Conservation (phyloP, 2,888 invertebrate species). For the Chydorus sphaericus region DNA sequence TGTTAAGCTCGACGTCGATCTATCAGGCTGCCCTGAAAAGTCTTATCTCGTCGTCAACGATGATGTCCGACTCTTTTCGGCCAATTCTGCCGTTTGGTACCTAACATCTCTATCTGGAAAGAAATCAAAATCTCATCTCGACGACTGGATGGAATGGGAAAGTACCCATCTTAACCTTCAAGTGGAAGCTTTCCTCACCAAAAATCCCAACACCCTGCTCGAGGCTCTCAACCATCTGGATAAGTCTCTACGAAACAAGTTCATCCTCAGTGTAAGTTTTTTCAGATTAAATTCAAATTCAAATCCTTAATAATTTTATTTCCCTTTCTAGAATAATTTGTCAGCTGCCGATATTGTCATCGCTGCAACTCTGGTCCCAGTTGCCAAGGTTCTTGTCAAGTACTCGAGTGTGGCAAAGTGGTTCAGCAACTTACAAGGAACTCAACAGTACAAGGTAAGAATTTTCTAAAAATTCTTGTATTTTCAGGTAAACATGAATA, state of each 20-base stretch:
- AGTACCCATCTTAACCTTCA: conserved; percentile 30
- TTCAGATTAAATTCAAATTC: neutral
- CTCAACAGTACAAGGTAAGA: conserved; percentile 18
- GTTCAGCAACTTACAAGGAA: conserved; percentile 29
- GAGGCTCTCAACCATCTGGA: neutral
- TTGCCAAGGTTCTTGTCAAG: conserved; percentile 39
- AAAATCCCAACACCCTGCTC: neutral
- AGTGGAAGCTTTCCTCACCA: neutral
- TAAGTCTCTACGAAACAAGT: conserved; percentile 1
- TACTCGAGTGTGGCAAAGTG: conserved; percentile 42
- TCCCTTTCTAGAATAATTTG: conserved; percentile 36
- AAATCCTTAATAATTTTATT: conserved; percentile 16
- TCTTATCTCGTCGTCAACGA: neutral
- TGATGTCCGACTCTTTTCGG: conserved; percentile 41
- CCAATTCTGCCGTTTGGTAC: conserved; percentile 52
- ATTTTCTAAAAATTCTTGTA: neutral
- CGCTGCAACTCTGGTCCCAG: conserved; percentile 52
- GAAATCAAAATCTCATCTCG: conserved; percentile 22
- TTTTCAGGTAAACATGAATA: neutral
- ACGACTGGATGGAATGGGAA: conserved; percentile 35
- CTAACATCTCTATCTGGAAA: conserved; percentile 30
- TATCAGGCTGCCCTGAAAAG: neutral
- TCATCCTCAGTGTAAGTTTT: conserved; percentile 1
- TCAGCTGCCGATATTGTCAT: conserved; percentile 53
- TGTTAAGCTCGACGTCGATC: neutral